A percentile compares a stretch with the other conserved stretches of the same genome.
phyloP scores from a whole-genome alignment of 2,888 invertebrate genomes.

The Pheosia gnoma region DNA sequence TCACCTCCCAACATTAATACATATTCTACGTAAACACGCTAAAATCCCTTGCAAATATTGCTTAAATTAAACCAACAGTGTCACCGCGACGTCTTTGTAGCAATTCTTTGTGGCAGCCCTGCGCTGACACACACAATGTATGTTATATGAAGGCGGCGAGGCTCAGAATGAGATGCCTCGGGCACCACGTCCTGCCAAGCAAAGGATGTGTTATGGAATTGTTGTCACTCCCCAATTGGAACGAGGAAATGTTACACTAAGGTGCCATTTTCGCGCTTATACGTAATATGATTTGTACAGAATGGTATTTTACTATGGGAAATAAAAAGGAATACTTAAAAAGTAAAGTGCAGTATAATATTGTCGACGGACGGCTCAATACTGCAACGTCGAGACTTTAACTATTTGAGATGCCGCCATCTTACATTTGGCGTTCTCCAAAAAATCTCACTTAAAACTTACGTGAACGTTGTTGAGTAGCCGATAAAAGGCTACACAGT shows the following conservation, averaged over 20 bases:
- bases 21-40: slow-evolving; percentile 3
- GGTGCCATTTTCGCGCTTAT: not conserved
- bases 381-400: no score
- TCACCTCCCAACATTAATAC: not conserved
- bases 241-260: not conserved
- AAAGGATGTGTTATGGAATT: slow-evolving; percentile 7
- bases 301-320: no score
- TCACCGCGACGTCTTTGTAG: slow-evolving; percentile 22
- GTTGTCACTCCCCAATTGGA: slow-evolving; percentile 2
- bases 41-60: slow-evolving; percentile 13
- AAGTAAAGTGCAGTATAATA: no score
- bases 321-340: no score
- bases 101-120: slow-evolving; percentile 34
- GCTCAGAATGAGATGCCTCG: slow-evolving; percentile 40
- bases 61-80: slow-evolving; percentile 12
- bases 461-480: no score
- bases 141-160: slow-evolving; percentile 31
- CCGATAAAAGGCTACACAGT: no score
- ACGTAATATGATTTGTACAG: not conserved
- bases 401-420: no score
- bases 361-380: no score
- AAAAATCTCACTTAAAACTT: no score
- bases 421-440: no score
- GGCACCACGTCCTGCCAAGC: slow-evolving; percentile 23
- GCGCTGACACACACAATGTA: slow-evolving; percentile 35